A percentile compares a stretch with the other conserved stretches of the same genome.
These are phyloP conservation scores for Chelonus formosanus DNA, from an alignment of 2,888 invertebrate species.

Conservation along the genomic window DNA sequence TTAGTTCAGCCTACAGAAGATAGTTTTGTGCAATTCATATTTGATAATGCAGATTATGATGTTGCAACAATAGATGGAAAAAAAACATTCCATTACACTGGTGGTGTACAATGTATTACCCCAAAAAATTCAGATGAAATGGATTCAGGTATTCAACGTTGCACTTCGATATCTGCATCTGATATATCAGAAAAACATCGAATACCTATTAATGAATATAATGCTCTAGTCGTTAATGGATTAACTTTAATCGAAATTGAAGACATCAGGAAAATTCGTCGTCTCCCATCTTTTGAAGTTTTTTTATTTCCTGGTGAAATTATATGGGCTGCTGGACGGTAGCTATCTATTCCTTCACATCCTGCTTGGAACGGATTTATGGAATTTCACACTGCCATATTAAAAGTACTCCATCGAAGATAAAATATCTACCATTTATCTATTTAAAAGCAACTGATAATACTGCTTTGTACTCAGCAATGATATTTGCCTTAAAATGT, in stretches of 20 bases:
- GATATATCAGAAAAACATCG: no score
- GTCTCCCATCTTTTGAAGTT: not conserved
- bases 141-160: not conserved
- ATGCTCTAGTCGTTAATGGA: no score
- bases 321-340: conserved; percentile 1
- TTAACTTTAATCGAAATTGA: no score
- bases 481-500: no score
- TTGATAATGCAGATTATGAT: conserved; percentile 22
- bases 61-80: not conserved
- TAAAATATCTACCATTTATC: conserved; percentile 13
- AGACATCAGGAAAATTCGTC: no score
- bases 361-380: conserved; percentile 20
- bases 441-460: no score
- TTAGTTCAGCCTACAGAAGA: not conserved
- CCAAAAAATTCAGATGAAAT: not conserved
- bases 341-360: not conserved
- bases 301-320: conserved; percentile 5
- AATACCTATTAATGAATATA: no score
- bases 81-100: conserved; percentile 18
- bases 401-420: not conserved
- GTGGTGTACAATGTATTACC: conserved; percentile 6
- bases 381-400: conserved; percentile 1
- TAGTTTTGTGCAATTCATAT: conserved; percentile 18
- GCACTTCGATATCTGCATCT: no score
- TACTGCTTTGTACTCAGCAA: no score